Evolutionary conservation across 2,888 invertebrate genomes (phyloP).

Genomic region (Xestia sexstrigata): DNA sequence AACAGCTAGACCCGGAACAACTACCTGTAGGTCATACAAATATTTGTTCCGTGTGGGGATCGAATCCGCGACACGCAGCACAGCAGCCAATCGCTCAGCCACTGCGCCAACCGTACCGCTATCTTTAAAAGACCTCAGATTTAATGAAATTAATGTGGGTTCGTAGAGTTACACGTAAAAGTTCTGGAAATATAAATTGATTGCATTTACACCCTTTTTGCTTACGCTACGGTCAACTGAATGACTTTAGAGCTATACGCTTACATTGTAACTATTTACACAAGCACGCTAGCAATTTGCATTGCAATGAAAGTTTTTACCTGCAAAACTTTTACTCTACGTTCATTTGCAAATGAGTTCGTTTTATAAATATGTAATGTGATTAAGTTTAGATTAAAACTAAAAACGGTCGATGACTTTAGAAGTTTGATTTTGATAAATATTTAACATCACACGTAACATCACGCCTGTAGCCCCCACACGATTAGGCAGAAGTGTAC

Average conservation of each 20-base stretch:
- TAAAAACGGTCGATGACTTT: background rate
- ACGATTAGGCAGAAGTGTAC: too few relatives aligned
- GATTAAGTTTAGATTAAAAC: background rate
- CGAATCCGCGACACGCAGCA: background rate
- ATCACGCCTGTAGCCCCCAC: background rate
- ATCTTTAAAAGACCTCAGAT: background rate
- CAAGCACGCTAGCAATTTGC: background rate
- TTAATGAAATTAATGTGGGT: background rate
- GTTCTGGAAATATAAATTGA: background rate
- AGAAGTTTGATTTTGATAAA: background rate
- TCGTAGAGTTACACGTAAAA: background rate
- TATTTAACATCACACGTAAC: background rate
- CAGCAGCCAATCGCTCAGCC: too few relatives aligned
- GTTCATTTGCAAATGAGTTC: conserved; percentile 1
- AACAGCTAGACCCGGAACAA: too few relatives aligned
- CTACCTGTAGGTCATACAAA: background rate
- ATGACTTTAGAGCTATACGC: background rate
- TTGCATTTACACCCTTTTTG: background rate
- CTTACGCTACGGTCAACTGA: background rate
- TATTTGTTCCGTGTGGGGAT: too few relatives aligned
- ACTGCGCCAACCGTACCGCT: background rate
- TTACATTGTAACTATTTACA: conserved; percentile 4
- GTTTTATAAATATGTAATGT: background rate
- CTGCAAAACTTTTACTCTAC: background rate
- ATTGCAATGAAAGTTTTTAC: conserved; percentile 9